Evolutionary conservation across 2,797 vertebrate genomes (phyloP).

Genomic region (Sebastes glaucus): DNA sequence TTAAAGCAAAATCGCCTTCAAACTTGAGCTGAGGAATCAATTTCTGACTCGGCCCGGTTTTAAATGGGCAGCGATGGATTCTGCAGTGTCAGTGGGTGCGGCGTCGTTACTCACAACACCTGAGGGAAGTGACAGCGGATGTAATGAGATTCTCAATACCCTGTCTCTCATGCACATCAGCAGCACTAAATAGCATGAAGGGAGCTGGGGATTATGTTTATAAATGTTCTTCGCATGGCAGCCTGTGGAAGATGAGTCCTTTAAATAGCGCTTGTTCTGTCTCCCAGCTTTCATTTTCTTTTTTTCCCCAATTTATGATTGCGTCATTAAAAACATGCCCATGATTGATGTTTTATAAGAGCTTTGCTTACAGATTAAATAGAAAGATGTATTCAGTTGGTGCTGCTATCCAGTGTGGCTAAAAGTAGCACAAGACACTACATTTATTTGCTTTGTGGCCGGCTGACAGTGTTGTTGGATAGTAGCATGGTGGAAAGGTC

Average conservation of each 20-base stretch:
- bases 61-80: slow-evolving; percentile 51
- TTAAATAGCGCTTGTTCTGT: slow-evolving; percentile 1
- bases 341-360: neutral
- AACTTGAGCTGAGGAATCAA: slow-evolving; percentile 63
- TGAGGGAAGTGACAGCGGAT: slow-evolving; percentile 67
- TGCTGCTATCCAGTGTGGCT: neutral
- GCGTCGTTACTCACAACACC: slow-evolving; percentile 66
- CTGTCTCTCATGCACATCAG: slow-evolving; percentile 44
- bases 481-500: slow-evolving; percentile 19
- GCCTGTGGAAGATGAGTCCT: neutral
- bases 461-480: neutral
- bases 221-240: slow-evolving; percentile 26
- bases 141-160: slow-evolving; percentile 67
- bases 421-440: neutral
- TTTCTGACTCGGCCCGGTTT: slow-evolving; percentile 55
- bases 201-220: slow-evolving; percentile 28
- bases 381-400: neutral
- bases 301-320: neutral
- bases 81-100: slow-evolving; percentile 52
- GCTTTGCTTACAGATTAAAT: neutral
- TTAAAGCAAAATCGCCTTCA: slow-evolving; percentile 50
- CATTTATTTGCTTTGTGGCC: neutral
- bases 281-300: neutral
- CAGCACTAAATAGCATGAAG: slow-evolving; percentile 42
- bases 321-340: neutral